phyloP scores from a whole-genome alignment of 2,113 vertebrate species.

The Podarcis muralis region DNA sequence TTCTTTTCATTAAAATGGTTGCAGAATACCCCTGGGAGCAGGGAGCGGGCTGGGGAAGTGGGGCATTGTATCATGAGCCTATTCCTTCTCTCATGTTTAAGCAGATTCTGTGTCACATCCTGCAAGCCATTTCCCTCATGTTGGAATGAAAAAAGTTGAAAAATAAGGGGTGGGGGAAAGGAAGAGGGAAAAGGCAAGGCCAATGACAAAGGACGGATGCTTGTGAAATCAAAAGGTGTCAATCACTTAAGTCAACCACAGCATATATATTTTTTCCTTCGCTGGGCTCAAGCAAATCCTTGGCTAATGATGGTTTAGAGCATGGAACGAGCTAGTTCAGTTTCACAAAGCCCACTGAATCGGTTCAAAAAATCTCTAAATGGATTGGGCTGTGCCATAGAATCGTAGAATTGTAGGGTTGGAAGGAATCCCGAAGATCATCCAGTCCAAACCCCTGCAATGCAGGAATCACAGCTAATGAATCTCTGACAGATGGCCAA shows the following conservation, averaged over 20 bases:
- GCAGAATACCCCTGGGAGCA: not conserved
- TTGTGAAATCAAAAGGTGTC: slow-evolving; percentile 10
- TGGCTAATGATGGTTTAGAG: not conserved
- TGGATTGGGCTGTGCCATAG: too few species aligned
- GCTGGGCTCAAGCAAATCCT: slow-evolving; percentile 43
- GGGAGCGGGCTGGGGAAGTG: not conserved
- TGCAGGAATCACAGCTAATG: too few species aligned
- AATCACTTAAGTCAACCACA: slow-evolving; percentile 40
- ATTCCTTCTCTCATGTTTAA: slow-evolving; percentile 8
- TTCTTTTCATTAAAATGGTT: slow-evolving; percentile 46
- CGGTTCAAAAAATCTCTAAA: not conserved
- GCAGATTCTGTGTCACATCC: not conserved
- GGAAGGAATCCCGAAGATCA: too few species aligned
- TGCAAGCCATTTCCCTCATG: slow-evolving; percentile 14
- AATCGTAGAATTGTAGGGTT: too few species aligned
- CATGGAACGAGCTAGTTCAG: too few species aligned
- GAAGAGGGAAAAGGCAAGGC: slow-evolving; percentile 32
- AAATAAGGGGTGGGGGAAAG: not conserved
- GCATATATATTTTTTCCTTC: slow-evolving; percentile 41
- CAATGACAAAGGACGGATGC: slow-evolving; percentile 60
- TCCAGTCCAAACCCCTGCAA: too few species aligned
- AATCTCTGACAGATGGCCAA: too few species aligned
- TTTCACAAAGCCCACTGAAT: too few species aligned
- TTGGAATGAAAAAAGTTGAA: slow-evolving; percentile 25
- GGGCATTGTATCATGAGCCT: slow-evolving; percentile 39